Base-by-base conservation (phyloP, 2,113 vertebrate genomes). In the Procapra przewalskii region DNA sequence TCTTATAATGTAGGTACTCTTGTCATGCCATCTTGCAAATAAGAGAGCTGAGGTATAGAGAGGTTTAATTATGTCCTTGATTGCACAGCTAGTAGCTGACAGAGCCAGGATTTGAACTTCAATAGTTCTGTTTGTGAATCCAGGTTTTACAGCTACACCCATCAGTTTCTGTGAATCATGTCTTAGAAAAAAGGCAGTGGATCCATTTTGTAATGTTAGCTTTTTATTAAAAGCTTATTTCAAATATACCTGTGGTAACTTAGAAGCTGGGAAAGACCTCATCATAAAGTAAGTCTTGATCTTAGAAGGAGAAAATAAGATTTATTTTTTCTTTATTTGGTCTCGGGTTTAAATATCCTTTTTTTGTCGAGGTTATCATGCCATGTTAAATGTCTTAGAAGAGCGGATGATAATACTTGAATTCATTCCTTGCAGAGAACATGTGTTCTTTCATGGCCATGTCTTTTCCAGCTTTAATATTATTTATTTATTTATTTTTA, bases 211-310 rank as follows among this genome's bases (percentile, higher is more conserved):
- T 62, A 62, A 54, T 43, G 43, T 88, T 84, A 62, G 90, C 48
- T 96, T 10, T 87, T 94, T 59, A 54, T 89, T 43, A 75, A 80
- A 50, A 31, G 88, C 96, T 88, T 93, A 50, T 94, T 96, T 93
- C 13, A 7, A 57, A 0, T 88, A 4, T 3, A 14, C 50, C 16
- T 91, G 13, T 97, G 48, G 54, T 17, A 86, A 67, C n/a, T 48
- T 67, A 75, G 43, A 75, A 54, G 40, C 13, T 91, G 36, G 52
- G 43, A 80, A 91, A 62, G 52, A 92, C 21, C 3, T 64, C 33
- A 43, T 87, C 33, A 60, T 83, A 86, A 91, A 79, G 43, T 80
- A 36, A 88, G 90, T 97, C 83, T 96, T 96, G 55, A 54, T 81
- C 25, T 52, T 93, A 54, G 29, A 29, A 88, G 64, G 10, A 80